Base-by-base conservation (phyloP, 2,888 invertebrate genomes). In the Pteria penguin region DNA sequence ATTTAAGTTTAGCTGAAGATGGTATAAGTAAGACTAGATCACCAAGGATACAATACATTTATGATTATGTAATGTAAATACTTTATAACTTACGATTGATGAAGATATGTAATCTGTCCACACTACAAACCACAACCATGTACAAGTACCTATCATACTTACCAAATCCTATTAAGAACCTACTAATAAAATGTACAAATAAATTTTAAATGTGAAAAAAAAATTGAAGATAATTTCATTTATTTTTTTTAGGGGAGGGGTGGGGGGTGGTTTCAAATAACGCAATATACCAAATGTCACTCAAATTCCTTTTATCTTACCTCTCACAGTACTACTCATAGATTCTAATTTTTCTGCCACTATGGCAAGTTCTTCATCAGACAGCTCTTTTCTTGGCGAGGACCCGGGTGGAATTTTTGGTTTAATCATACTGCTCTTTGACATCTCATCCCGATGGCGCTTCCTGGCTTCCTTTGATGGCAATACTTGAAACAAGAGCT, bases 331-430 rank as follows among this genome's bases (percentile, higher is more conserved):
- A 36, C 45, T 5, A 36, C 45, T 36, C n/a, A 5, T 22, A 14
- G 57, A 14, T n/a, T 57, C 57, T 57, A 57, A n/a, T 57, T 14
- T n/a, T 22, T 57, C 57, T 14, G 24, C 57, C 5, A 22, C 11
- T n/a, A 5, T n/a, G 8, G 57, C 57, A 14, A 57, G 57, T 5
- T 8, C 57, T n/a, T 57, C 57, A 57, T 57, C 57, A 14, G 57
- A 57, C 5, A 5, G 5, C n/a, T 5, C 14, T 57, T 57, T 57
- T 22, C 57, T 57, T n/a, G 57, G 57, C 11, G 57, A 57, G 24
- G 57, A n/a, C 4, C 57, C 57, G n/a, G 57, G n/a, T 14, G 57
- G 57, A 57, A 57, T 57, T 5, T 57, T 57, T 57, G 57, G 57
- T 22, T 57, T 14, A 4, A 57, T 22, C 24, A 5, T 14, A 57